These are phyloP conservation scores for Cotesia glomerata DNA, from an alignment of 1,140 invertebrate species.

Conservation along the genomic window DNA sequence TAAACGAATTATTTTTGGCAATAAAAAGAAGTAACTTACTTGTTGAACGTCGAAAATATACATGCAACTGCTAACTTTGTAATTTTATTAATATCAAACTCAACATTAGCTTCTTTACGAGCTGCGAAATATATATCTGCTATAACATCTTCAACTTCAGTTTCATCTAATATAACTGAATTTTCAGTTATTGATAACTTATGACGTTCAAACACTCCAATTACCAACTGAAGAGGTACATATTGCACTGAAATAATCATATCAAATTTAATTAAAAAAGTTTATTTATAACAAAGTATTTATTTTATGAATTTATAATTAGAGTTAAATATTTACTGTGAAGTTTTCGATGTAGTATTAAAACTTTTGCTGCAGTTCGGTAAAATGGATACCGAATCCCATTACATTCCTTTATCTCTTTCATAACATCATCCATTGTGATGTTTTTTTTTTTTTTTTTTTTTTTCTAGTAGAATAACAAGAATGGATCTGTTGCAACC, in stretches of 20 bases:
- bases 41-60: constrained; percentile 63
- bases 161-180: constrained; percentile 58
- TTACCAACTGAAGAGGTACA: constrained; percentile 62
- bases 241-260: constrained; percentile 62
- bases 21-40: constrained; percentile 48
- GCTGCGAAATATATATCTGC: constrained; percentile 66
- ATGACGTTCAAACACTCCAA: constrained; percentile 66
- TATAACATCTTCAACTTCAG: constrained; percentile 64
- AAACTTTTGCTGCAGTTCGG: constrained; percentile 77
- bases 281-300: not conserved
- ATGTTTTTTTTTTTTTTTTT: not conserved
- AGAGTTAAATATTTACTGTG: constrained; percentile 57
- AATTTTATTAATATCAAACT: constrained; percentile 58
- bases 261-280: constrained; percentile 16
- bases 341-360: constrained; percentile 69
- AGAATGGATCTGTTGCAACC: too few species aligned
- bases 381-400: constrained; percentile 78
- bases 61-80: constrained; percentile 63
- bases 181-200: constrained; percentile 64
- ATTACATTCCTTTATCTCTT: constrained; percentile 67
- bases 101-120: constrained; percentile 58
- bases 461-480: too few species aligned
- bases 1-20: not conserved
- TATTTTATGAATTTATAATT: not conserved
- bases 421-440: constrained; percentile 51